Base-by-base conservation (phyloP, 2,113 vertebrate genomes). In the Ophthalmolycus amberensis region DNA sequence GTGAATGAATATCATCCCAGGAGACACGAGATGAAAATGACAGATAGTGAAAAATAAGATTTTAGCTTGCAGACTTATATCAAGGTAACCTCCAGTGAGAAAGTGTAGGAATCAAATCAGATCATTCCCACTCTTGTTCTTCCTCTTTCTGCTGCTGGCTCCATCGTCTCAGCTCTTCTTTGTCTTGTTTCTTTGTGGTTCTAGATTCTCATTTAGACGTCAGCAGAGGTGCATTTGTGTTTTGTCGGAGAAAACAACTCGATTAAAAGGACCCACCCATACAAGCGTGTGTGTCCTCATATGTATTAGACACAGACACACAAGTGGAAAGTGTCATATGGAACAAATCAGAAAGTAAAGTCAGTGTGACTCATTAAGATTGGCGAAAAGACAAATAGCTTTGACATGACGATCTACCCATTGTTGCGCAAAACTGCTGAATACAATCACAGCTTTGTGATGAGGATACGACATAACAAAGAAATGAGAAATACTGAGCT, bases 1-100 rank as follows among this genome's bases (percentile, higher is more conserved):
- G 40, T 27, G 59, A 50, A 79, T 79, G 82, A 85, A 76, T 54
- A 48, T 58, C 56, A 54, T 65, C 66, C 22, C 56, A 25, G 63
- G 64, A 71, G 81, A 84, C 66, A 85, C 64, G 2, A 63, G 54
- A 79, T 81, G 44, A 90, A 86, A 89, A 81, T 80, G 84, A 83
- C 72, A 85, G 52, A 68, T 54, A 60, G 68, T 77, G 48, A 60
- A 87, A 86, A 88, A 89, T 84, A 76, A 4, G 65, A 86, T 85
- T 85, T 87, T 73, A 71, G 42, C 76, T 69, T 25, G 48, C 27
- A 82, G 50, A 78, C 62, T 63, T 32, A 60, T 37, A 85, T 91
- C 80, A 86, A 86, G 54, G 65, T 87, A 71, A 88, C 86, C 83
- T 77, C 87, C 62, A 69, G n/a, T 44, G 37, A 77, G 81, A 59